phyloP scores from a whole-genome alignment of 2,113 vertebrate species.

The Delphinapterus leucas region DNA sequence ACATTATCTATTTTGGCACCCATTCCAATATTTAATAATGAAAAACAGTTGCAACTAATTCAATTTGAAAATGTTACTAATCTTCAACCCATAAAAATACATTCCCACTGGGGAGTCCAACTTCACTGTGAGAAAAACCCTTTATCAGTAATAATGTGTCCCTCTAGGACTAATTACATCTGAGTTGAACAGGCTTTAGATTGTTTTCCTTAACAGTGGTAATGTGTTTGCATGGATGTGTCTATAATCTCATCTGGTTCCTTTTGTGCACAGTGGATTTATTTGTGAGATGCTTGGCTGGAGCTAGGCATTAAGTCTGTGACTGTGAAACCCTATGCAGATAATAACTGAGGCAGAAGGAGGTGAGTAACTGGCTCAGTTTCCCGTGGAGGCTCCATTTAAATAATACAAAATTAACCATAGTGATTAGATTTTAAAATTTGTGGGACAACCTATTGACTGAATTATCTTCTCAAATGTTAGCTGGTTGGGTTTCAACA shows the following conservation, averaged over 20 bases:
- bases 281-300: background rate
- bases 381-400: background rate
- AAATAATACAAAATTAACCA: constrained; percentile 37
- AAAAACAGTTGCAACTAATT: constrained; percentile 39
- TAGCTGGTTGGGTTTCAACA: constrained; percentile 18
- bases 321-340: constrained; percentile 12
- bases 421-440: background rate
- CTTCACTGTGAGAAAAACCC: constrained; percentile 21
- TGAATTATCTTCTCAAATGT: background rate
- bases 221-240: background rate
- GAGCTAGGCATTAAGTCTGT: background rate
- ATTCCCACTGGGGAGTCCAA: background rate
- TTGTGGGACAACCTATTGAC: background rate
- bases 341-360: constrained; percentile 25
- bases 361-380: background rate
- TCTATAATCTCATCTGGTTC: constrained; percentile 11
- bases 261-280: constrained; percentile 17
- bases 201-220: constrained; percentile 12
- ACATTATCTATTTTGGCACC: constrained; percentile 7
- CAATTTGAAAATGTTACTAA: constrained; percentile 45
- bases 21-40: constrained; percentile 29
- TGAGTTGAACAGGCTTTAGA: constrained; percentile 29
- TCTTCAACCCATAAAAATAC: constrained; percentile 13
- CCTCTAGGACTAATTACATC: constrained; percentile 40
- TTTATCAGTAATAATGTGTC: constrained; percentile 43